Conservation (phyloP, 2,797 vertebrate species). For the Prionace glauca region DNA sequence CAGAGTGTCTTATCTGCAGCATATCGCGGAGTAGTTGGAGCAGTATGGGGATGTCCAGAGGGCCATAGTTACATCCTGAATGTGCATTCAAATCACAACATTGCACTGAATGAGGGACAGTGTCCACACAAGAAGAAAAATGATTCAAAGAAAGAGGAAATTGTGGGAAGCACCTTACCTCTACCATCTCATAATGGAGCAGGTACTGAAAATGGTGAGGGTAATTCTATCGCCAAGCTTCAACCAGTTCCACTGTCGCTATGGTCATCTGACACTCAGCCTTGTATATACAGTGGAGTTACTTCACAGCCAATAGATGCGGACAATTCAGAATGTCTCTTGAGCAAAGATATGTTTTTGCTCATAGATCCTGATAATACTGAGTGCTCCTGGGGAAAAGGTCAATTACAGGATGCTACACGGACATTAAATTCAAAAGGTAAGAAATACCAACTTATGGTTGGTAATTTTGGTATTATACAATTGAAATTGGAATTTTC, state of each 20-base stretch:
- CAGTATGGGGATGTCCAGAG: slow-evolving; percentile 74
- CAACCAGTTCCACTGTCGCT: slow-evolving; percentile 15
- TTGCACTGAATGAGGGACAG: slow-evolving; percentile 39
- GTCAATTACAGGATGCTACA: slow-evolving; percentile 9
- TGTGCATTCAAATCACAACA: slow-evolving; percentile 50
- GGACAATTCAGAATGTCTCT: not conserved
- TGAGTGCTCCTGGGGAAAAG: slow-evolving; percentile 16
- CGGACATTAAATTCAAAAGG: not conserved
- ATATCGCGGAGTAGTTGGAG: slow-evolving; percentile 71
- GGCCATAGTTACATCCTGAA: slow-evolving; percentile 83
- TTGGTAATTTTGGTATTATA: not conserved
- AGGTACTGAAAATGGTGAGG: slow-evolving; percentile 24
- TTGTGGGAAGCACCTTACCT: not conserved
- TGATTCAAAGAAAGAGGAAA: not conserved
- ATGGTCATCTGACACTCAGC: not conserved
- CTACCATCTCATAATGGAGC: slow-evolving; percentile 2
- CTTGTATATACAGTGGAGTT: not conserved
- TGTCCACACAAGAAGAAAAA: not conserved
- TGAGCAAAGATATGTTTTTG: slow-evolving; percentile 20
- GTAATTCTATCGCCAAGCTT: not conserved
- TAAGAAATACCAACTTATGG: not conserved
- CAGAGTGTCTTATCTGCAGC: slow-evolving; percentile 72
- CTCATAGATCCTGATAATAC: not conserved
- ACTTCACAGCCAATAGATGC: not conserved
- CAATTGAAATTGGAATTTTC: not conserved